Evolutionary conservation across 37 sponge, comb jelly and placozoan genomes (phyloP).

Genomic region (Oopsacas minuta): DNA sequence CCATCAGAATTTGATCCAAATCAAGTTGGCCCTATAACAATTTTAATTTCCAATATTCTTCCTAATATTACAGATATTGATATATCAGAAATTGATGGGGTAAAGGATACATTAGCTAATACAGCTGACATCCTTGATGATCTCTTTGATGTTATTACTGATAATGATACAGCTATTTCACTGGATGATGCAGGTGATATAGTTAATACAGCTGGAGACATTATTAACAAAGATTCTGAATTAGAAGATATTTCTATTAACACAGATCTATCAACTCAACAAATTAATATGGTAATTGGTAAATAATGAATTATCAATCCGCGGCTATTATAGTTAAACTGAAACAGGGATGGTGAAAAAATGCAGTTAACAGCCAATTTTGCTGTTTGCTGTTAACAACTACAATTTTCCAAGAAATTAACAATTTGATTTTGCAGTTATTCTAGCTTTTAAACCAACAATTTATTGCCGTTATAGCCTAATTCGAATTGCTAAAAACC

Average conservation of each 20-base stretch:
- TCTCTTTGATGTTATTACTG: neutral
- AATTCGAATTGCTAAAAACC: too few species aligned
- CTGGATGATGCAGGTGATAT: neutral
- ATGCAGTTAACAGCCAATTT: too few species aligned
- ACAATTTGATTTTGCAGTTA: too few species aligned
- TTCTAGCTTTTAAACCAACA: too few species aligned
- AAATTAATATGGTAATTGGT: neutral
- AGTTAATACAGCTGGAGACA: neutral
- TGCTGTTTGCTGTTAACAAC: too few species aligned
- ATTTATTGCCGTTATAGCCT: too few species aligned
- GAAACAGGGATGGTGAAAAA: too few species aligned
- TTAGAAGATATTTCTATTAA: neutral
- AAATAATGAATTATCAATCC: neutral
- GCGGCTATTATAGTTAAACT: too few species aligned
- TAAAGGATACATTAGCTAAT: neutral
- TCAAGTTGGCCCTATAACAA: neutral
- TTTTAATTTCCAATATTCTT: neutral
- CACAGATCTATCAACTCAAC: neutral
- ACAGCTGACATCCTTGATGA: neutral
- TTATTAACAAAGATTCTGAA: neutral
- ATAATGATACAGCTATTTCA: neutral
- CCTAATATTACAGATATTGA: neutral
- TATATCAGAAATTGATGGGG: neutral
- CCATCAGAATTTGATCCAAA: neutral
- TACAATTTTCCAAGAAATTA: too few species aligned